phyloP scores from a whole-genome alignment of 1,140 invertebrate species.

The Bombus sibiricus region DNA sequence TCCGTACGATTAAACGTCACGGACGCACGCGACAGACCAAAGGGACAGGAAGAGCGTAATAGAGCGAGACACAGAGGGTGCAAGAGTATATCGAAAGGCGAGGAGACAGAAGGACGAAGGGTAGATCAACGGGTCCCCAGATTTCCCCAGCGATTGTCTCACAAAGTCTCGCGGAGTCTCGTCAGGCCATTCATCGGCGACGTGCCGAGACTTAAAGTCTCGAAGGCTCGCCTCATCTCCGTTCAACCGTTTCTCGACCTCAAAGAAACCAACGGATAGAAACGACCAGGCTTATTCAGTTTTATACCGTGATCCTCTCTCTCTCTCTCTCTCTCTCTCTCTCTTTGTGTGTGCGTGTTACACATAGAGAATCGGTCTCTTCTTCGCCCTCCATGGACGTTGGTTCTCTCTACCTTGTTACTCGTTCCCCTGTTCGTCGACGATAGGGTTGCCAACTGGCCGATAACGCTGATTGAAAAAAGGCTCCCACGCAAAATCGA shows the following conservation, averaged over 20 bases:
- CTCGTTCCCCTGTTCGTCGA: slow-evolving; percentile 57
- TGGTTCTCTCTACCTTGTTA: slow-evolving; percentile 64
- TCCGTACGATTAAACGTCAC: slow-evolving; percentile 59
- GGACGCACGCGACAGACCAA: slow-evolving; percentile 51
- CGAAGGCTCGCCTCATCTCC: slow-evolving; percentile 67
- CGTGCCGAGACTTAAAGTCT: slow-evolving; percentile 80
- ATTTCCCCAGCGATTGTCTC: slow-evolving; percentile 83
- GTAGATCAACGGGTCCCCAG: slow-evolving; percentile 73
- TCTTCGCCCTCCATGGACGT: slow-evolving; percentile 3
- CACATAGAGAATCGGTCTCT: slow-evolving; percentile 1
- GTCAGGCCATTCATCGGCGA: slow-evolving; percentile 82
- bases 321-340: background rate
- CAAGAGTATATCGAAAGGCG: slow-evolving; percentile 14
- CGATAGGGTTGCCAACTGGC: slow-evolving; percentile 74
- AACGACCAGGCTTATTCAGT: slow-evolving; percentile 34
- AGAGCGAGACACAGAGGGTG: slow-evolving; percentile 19
- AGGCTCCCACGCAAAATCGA: slow-evolving; percentile 72
- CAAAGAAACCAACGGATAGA: slow-evolving; percentile 32
- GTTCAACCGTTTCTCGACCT: slow-evolving; percentile 53
- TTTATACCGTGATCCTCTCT: slow-evolving; percentile 53
- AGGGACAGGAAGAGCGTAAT: slow-evolving; percentile 8
- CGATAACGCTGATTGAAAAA: slow-evolving; percentile 78
- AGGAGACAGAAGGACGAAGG: slow-evolving; percentile 34
- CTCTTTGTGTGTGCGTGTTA: background rate
- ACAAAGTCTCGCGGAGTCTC: slow-evolving; percentile 78